These are phyloP conservation scores for Maniola hyperantus DNA, from an alignment of 2,888 invertebrate genomes.

Conservation along the genomic window DNA sequence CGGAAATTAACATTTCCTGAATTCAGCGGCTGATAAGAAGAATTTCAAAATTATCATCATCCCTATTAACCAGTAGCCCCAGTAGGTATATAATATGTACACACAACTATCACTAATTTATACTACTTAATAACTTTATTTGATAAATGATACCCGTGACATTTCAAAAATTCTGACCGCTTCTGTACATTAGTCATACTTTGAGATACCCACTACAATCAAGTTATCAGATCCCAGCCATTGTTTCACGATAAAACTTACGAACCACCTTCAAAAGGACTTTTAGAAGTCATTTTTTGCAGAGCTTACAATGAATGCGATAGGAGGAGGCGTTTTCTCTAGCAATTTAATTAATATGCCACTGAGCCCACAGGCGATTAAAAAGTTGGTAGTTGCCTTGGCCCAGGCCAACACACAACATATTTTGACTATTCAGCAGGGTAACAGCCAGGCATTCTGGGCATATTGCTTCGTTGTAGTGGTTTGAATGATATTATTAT, in stretches of 20 bases:
- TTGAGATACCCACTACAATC: conserved; percentile 7
- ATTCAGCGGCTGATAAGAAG: background rate
- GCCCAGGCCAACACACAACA: too few relatives aligned
- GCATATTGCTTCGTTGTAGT: too few relatives aligned
- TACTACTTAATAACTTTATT: too few relatives aligned
- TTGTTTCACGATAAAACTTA: conserved; percentile 15
- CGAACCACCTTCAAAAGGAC: conserved; percentile 11
- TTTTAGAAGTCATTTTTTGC: conserved; percentile 15
- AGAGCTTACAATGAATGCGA: background rate
- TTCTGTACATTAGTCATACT: conserved; percentile 13
- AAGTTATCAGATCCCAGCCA: conserved; percentile 9
- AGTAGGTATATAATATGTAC: too few relatives aligned
- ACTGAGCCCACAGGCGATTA: background rate
- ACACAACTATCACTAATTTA: too few relatives aligned
- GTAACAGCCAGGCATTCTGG: too few relatives aligned
- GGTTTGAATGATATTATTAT: too few relatives aligned
- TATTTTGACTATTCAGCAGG: too few relatives aligned
- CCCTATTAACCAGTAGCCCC: too few relatives aligned
- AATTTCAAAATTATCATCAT: too few relatives aligned
- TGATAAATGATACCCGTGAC: background rate
- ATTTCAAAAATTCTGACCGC: background rate
- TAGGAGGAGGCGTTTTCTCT: background rate
- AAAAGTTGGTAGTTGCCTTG: too few relatives aligned
- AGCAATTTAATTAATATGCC: background rate
- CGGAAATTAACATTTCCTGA: conserved; percentile 6